Base-by-base conservation (phyloP, 2,888 invertebrate genomes). In the Drosophila mercatorum region DNA sequence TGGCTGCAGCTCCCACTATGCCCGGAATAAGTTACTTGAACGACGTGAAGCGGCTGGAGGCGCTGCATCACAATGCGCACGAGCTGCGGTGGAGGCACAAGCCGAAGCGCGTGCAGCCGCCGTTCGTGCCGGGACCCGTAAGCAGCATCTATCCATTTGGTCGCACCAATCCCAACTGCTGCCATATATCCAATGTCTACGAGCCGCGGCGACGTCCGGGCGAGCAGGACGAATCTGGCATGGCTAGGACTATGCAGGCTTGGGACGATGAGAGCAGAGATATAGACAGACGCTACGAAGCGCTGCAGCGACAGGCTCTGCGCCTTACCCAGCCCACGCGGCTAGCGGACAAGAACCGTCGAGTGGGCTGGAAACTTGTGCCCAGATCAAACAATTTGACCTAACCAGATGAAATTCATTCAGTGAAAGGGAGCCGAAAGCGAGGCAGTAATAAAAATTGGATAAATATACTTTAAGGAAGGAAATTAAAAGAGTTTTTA, bases 41-140 rank as follows among this genome's bases (percentile, higher is more conserved):
- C 7, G 44, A 64, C 4, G 41, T 28, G 3, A 53, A 53, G 14
- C 43, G 55, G 3, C 43, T 7, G 4, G 66, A 55, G 38, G 17
- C 63, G 36, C 40, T 31, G 0, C 83, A 64, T 26, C 83, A 78
- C 2, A 38, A 59, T 2, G 22, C 67, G 58, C 70, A 65, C 46
- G 59, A 59, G 66, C 80, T 1, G 7, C 49, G 68, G 5, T 81
- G 82, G 46, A 68, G 67, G 34, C 51, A 38, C 3, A 84, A 72
- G 49, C 22, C 46, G 51, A 56, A 63, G 0, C 75, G 59, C 3
- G 5, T 40, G 14, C 43, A 17, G 7, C 2, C 40, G 1, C 17
- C 17, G 6, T 60, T 58, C 8, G 26, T 17, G n/a, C n/a, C 38
- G 1, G 51, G 59, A 6, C 59, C 49, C 17, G n/a, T 12, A 5